phyloP scores from a whole-genome alignment of 64 coral and sea anemone species.

The Actinia tenebrosa region DNA sequence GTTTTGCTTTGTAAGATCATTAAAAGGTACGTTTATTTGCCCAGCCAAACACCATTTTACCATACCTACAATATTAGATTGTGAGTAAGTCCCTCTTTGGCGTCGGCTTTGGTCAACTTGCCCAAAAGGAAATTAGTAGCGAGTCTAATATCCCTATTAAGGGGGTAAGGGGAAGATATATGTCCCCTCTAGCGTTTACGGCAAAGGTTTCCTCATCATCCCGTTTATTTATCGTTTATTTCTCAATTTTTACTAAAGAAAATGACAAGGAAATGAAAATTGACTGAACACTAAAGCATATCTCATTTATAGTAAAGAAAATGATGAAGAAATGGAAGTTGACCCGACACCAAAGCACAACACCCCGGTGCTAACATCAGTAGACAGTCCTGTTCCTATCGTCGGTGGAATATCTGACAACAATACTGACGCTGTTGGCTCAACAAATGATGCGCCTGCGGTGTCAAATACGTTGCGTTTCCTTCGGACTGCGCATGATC shows the following conservation, averaged over 20 bases:
- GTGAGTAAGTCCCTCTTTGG: no score
- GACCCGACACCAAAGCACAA: constrained; percentile 35
- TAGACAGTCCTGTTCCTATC: constrained; percentile 44
- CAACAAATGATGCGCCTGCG: constrained; percentile 51
- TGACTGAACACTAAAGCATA: no score
- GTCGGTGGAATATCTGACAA: constrained; percentile 36
- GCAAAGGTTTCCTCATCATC: no score
- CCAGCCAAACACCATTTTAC: not conserved
- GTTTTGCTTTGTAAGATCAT: constrained; percentile 86
- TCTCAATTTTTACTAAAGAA: no score
- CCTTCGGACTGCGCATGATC: constrained; percentile 81
- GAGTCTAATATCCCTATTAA: no score
- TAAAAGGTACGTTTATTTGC: constrained; percentile 47
- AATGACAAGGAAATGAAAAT: no score
- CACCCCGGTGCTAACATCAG: constrained; percentile 11
- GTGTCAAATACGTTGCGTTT: constrained; percentile 78
- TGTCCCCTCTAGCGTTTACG: no score
- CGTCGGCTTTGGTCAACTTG: no score
- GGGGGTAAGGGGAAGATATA: no score
- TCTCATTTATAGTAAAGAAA: constrained; percentile 49
- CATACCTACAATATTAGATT: no score
- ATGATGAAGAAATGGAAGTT: constrained; percentile 47
- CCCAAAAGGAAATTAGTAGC: no score
- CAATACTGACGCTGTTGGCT: constrained; percentile 42
- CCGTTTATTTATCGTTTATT: no score